These are phyloP conservation scores for Campoplex nolae DNA, from an alignment of 2,888 invertebrate species.

Conservation along the genomic window DNA sequence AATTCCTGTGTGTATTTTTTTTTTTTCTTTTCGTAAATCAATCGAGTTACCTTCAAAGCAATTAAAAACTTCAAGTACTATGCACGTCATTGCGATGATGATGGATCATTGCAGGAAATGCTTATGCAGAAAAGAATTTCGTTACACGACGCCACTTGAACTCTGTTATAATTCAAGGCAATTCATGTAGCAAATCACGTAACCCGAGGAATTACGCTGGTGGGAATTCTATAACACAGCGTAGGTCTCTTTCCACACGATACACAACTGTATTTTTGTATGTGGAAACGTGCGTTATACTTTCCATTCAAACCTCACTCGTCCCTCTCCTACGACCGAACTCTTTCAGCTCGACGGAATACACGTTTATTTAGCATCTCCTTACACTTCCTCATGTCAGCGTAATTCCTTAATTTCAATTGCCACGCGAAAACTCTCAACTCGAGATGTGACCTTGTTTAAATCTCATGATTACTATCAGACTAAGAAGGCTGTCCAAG, in stretches of 20 bases:
- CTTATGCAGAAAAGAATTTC: background rate
- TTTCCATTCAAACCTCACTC: conserved; percentile 30
- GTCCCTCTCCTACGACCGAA: conserved; percentile 3
- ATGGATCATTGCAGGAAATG: background rate
- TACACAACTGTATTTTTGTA: background rate
- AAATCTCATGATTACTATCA: conserved; percentile 38
- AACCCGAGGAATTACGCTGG: conserved; percentile 26
- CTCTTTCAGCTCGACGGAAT: conserved; percentile 29
- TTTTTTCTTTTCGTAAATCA: background rate
- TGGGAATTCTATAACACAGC: conserved; percentile 36
- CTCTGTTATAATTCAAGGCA: conserved; percentile 27
- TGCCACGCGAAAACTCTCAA: conserved; percentile 16
- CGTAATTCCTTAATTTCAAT: conserved; percentile 24
- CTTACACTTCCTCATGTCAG: conserved; percentile 48
- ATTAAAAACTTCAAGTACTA: background rate
- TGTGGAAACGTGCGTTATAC: background rate
- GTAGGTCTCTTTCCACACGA: conserved; percentile 44
- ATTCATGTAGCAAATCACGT: conserved; percentile 32
- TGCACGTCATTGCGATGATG: background rate
- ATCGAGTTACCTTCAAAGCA: background rate
- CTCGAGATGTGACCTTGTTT: conserved; percentile 43
- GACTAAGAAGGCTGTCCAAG: background rate
- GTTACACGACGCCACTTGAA: background rate
- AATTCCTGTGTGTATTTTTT: background rate
- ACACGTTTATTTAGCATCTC: conserved; percentile 24